These are phyloP conservation scores for Mirounga angustirostris DNA, from an alignment of 2,113 vertebrate species.

Conservation along the genomic window DNA sequence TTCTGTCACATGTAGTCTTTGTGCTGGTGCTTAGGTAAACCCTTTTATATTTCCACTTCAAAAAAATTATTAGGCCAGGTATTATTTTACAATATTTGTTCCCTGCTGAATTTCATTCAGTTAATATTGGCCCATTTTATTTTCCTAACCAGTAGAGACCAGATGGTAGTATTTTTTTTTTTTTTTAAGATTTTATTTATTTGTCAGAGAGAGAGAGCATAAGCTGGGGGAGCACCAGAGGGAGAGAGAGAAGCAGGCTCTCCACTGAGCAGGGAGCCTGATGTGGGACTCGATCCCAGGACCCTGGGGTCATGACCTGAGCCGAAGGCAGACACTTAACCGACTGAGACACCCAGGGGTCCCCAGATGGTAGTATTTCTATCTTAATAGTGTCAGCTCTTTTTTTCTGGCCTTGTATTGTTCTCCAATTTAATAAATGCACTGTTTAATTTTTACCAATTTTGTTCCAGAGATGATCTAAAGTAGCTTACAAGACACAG, in stretches of 20 bases:
- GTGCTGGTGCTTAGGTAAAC: background rate
- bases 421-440: background rate
- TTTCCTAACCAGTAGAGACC: background rate
- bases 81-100: background rate
- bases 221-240: too few relatives aligned
- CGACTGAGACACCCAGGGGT: too few relatives aligned
- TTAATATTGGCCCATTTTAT: background rate
- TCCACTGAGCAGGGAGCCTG: too few relatives aligned
- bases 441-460: background rate
- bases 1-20: background rate
- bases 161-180: background rate
- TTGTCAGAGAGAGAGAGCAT: too few relatives aligned
- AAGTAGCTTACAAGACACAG: background rate
- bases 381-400: background rate
- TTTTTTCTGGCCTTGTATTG: slow-evolving; percentile 9
- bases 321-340: too few relatives aligned
- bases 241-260: too few relatives aligned
- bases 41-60: slow-evolving; percentile 33
- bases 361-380: background rate
- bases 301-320: too few relatives aligned
- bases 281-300: too few relatives aligned
- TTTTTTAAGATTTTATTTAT: too few relatives aligned
- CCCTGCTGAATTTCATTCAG: background rate
- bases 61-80: background rate
- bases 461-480: background rate